phyloP scores from a whole-genome alignment of 2,888 invertebrate genomes.

The Ommatoiulus sabulosus region DNA sequence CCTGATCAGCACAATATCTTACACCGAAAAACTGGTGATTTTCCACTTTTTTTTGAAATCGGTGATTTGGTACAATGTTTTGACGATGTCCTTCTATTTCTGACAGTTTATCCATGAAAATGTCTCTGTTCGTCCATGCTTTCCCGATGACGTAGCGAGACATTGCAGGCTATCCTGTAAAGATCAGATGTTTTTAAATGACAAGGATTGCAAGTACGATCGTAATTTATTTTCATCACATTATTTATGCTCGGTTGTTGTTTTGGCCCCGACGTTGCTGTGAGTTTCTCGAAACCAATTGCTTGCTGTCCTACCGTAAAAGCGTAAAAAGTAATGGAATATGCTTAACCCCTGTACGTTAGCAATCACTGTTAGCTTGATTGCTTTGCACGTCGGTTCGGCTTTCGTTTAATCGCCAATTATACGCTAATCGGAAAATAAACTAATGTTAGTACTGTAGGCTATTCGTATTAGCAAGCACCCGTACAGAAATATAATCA shows the following conservation, averaged over 20 bases:
- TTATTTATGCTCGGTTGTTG: no score
- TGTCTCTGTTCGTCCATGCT: slow-evolving; percentile 41
- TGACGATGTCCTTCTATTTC: no score
- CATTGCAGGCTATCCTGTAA: not conserved
- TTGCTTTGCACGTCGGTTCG: not conserved
- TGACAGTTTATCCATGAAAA: slow-evolving; percentile 12
- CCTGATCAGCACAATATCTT: not conserved
- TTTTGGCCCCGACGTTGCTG: no score
- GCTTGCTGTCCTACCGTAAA: no score
- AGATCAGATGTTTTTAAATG: not conserved
- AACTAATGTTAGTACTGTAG: no score
- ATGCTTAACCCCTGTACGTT: not conserved
- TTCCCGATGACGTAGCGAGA: not conserved
- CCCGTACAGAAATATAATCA: no score
- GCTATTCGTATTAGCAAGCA: no score
- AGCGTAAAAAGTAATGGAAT: not conserved
- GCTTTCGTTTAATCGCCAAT: no score
- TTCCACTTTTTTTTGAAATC: not conserved
- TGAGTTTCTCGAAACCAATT: no score
- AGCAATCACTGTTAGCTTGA: not conserved
- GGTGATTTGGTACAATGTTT: not conserved
- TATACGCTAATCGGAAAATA: no score
- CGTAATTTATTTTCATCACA: not conserved
- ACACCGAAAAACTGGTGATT: slow-evolving; percentile 5
- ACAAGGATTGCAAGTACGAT: not conserved